Evolutionary conservation across 2,797 vertebrate genomes (phyloP).

Genomic region (Betta splendens): DNA sequence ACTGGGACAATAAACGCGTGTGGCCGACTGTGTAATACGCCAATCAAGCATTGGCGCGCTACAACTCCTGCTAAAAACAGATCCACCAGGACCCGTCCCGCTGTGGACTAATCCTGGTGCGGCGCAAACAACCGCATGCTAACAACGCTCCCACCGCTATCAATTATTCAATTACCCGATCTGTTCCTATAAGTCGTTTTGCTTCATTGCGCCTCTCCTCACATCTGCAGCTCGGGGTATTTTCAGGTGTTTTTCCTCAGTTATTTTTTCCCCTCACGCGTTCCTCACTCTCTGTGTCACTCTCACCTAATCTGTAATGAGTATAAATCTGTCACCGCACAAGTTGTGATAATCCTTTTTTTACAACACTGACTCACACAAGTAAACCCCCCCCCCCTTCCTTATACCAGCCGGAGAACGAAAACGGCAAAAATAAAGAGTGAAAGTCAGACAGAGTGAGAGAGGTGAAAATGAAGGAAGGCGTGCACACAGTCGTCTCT

Average conservation of each 20-base stretch:
- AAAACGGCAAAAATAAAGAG: slow-evolving; percentile 25
- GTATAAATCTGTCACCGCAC: slow-evolving; percentile 60
- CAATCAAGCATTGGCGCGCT: slow-evolving; percentile 74
- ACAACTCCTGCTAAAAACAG: slow-evolving; percentile 62
- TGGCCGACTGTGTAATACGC: slow-evolving; percentile 71
- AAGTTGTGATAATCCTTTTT: slow-evolving; percentile 51
- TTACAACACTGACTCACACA: slow-evolving; percentile 54
- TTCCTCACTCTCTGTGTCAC: slow-evolving; percentile 35
- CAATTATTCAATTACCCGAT: slow-evolving; percentile 55
- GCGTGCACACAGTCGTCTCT: slow-evolving; percentile 13
- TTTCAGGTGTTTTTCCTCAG: slow-evolving; percentile 51
- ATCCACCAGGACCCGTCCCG: slow-evolving; percentile 33
- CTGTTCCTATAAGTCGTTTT: slow-evolving; percentile 16
- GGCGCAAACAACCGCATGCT: slow-evolving; percentile 39
- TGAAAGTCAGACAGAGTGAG: slow-evolving; percentile 26
- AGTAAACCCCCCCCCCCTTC: slow-evolving; percentile 47
- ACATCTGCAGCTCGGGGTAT: slow-evolving; percentile 17
- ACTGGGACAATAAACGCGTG: slow-evolving; percentile 72
- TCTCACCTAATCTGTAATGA: slow-evolving; percentile 65
- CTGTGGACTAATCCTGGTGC: slow-evolving; percentile 42
- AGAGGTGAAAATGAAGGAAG: slow-evolving; percentile 10
- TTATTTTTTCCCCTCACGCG: slow-evolving; percentile 20
- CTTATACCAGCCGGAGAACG: slow-evolving; percentile 30
- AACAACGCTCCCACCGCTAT: slow-evolving; percentile 32
- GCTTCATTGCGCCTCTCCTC: slow-evolving; percentile 1